Base-by-base conservation (phyloP, 2,797 vertebrate genomes). In the Myiotriccus ornatus region DNA sequence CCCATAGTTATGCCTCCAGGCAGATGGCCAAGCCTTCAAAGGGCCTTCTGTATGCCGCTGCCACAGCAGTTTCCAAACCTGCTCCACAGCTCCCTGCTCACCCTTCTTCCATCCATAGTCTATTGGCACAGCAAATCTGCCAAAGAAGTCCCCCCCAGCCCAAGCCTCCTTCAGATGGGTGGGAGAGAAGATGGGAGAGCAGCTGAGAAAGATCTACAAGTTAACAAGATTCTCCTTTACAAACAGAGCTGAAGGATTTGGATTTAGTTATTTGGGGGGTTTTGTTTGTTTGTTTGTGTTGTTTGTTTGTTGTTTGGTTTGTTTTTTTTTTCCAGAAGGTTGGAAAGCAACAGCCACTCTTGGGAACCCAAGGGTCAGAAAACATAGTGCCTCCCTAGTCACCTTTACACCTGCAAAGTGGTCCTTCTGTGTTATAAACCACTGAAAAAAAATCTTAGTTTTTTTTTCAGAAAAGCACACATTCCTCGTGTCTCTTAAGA, bases 51-150 rank as follows among this genome's bases (percentile, higher is more conserved):
- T 2, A 13, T 7, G 30, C 30, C 1, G 52, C 89, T 95, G 65
- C 89, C 63, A 49, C 65, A 88, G 94, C 93, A 92, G 27, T 83
- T 96, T 79, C 73, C 92, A 95, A 96, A 92, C 94, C 91, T 93
- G 95, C 91, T 96, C 77, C 74, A 16, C 92, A 39, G 79, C 83
- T 91, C 90, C 84, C 43, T 73, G 62, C 84, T 90, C 79, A 76
- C 1, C 19, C 76, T 84, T 73, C 79, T 73, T 41, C 35, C 49
- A 90, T 17, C 67, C 0, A 1, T 12, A 80, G 84, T 65, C 87
- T 89, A 92, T 92, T 69, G 2, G 57, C 25, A 47, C 10, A 8
- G 71, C 62, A 57, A 9, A 96, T 91, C 90, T 88, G 87, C 91
- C 11, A 0, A 46, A 92, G 73, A 93, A 68, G 87, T 69, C 85